Base-by-base conservation (phyloP, 2,113 vertebrate genomes). In the Tetrax tetrax region DNA sequence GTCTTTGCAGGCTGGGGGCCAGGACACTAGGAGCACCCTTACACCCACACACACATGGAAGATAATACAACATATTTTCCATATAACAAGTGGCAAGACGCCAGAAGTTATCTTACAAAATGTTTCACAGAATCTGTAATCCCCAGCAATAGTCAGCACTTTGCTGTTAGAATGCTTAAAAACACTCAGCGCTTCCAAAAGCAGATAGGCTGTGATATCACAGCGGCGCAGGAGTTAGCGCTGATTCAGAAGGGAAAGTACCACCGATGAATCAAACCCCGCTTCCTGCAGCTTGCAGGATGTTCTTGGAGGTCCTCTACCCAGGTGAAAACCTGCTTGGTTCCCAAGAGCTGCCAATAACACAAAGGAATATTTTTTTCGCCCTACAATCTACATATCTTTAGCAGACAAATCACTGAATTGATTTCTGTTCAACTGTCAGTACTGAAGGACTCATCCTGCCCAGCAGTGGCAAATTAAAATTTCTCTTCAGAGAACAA, bases 51-150 rank as follows among this genome's bases (percentile, higher is more conserved):
- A 82, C 94, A 87, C 91, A 91, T 68, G 94, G 91, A 87, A 94
- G 95, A 96, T 97, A 93, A 95, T 87, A 71, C 76, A 75, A 90
- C 94, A 96, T 95, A 96, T 96, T 96, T 96, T 96, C 94, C 96
- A 93, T 93, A 95, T 90, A 96, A 91, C 90, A 82, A 89, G 72
- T 90, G 96, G 96, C 94, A 51, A 69, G 79, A 14, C 66, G 96
- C 95, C 96, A 95, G 95, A 51, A 93, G 83, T 93, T 96, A 95
- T 95, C 92, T 90, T 93, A 41, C 35, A 84, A 95, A 91, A 96
- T 89, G 83, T 84, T 97, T 74, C 24, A 6, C 53, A 82, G 91
- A 76, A 80, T 96, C 80, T 78, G 88, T 90, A 95, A 94, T 89
- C 83, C 89, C 65, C 89, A 72, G 88, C 90, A 84, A 89, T n/a